These are phyloP conservation scores for Phylloscopus trochilus DNA, from an alignment of 2,113 vertebrate species.

Conservation along the genomic window DNA sequence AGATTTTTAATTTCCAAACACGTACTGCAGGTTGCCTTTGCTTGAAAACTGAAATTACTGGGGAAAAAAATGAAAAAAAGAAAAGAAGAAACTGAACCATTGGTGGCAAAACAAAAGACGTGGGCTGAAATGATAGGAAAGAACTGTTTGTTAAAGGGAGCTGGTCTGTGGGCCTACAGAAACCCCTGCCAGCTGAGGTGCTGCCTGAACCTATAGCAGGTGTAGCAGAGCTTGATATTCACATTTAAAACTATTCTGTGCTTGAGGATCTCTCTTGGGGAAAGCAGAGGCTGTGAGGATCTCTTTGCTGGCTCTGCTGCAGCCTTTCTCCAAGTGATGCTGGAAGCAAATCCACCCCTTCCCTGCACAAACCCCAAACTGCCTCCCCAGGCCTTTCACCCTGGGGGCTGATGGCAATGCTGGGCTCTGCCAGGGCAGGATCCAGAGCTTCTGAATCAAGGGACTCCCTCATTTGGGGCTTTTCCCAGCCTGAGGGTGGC, in stretches of 20 bases:
- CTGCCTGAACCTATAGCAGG: background rate
- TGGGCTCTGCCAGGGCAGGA: background rate
- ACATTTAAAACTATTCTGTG: background rate
- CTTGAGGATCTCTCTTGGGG: background rate
- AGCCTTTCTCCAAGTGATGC: fast-evolving
- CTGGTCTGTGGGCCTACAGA: background rate
- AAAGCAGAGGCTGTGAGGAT: background rate
- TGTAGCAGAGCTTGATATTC: background rate
- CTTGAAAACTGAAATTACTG: background rate
- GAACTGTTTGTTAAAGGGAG: background rate
- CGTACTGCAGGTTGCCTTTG: fast-evolving
- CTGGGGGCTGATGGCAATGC: fast-evolving
- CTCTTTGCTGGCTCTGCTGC: background rate
- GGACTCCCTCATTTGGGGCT: fast-evolving
- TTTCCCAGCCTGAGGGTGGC: fast-evolving
- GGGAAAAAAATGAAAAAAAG: background rate
- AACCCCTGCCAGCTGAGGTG: background rate
- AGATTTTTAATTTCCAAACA: background rate
- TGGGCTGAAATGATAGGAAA: background rate
- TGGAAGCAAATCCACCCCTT: background rate
- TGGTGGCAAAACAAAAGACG: background rate
- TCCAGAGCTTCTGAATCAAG: background rate
- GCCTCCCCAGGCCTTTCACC: fast-evolving
- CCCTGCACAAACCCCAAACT: background rate
- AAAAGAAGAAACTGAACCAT: fast-evolving